phyloP scores from a whole-genome alignment of 2,113 vertebrate genomes.

The Neotragus pygmaeus region DNA sequence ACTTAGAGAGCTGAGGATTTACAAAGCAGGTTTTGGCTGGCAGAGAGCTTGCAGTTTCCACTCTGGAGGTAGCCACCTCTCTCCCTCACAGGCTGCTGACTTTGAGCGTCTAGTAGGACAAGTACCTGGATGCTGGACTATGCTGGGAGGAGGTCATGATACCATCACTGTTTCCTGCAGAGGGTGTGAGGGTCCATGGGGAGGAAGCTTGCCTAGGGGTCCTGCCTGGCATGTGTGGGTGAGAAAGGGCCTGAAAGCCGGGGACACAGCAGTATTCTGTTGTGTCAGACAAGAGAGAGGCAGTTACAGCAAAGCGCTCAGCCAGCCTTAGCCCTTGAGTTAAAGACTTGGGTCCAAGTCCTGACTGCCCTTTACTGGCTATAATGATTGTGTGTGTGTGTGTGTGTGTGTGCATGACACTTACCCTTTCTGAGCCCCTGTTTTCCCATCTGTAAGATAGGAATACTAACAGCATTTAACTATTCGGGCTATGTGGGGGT shows the following conservation, averaged over 20 bases:
- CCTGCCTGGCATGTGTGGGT: background rate
- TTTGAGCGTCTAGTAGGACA: background rate
- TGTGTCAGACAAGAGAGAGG: background rate
- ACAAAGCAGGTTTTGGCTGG: background rate
- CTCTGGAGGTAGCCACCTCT: background rate
- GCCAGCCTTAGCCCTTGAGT: background rate
- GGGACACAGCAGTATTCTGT: background rate
- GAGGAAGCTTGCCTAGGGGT: background rate
- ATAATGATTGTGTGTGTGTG: background rate
- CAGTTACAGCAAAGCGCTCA: background rate
- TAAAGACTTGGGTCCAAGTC: background rate
- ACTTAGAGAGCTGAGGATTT: background rate
- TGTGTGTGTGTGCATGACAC: background rate
- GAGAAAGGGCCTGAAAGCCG: background rate
- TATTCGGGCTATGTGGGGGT: background rate
- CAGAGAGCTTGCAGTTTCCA: background rate
- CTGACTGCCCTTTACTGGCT: background rate
- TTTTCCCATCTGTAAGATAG: background rate
- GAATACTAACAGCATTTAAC: background rate
- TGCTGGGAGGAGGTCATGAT: background rate
- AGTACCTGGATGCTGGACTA: background rate
- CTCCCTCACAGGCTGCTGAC: background rate
- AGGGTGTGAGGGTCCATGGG: background rate
- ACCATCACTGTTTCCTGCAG: background rate
- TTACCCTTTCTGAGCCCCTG: background rate